Evolutionary conservation across 2,113 vertebrate genomes (phyloP), one percentile per base, ranked within the genome.

Genomic region (Sterrhoptilus dennistouni): DNA sequence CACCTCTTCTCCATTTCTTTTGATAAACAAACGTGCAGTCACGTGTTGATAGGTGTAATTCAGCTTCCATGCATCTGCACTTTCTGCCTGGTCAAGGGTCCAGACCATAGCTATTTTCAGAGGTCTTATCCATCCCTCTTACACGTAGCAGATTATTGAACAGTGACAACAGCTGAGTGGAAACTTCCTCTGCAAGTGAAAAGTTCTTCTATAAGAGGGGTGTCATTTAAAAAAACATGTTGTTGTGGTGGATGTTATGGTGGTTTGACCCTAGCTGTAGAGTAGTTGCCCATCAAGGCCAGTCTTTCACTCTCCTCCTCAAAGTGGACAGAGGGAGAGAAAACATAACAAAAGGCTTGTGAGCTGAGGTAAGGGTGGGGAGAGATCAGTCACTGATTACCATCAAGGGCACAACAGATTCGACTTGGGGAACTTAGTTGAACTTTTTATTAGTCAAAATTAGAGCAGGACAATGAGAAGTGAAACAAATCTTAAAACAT

Each of bases 391-490:
- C n/a, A 54, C 6, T 0, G 0, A 12, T 54, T 56, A 8, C 14
- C 35, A 35, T 27, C 25, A 42, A 0, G 0, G 50, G 21, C 35
- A 31, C 22, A 25, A 40, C 12, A 63, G 19, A 25, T 20, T 18
- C 49, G 9, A 63, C 49, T 21, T 54, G 29, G 24, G 12, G 20
- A 63, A 63, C 54, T 29, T 7, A 38, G 45, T 0, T 47, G 56
- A 70, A 70, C 2, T 17, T 69, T 38, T 47, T n/a, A 54, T 53
- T 15, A 8, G 8, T 29, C n/a, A 54, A 25, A 70, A 56, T n/a
- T 20, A 63, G 7, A 64, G 7, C 18, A 33, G 6, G 23, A 19
- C 14, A 38, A 6, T 28, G 12, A 60, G 15, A 35, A 52, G 8
- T 40, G 21, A 54, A 54, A 40, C 3, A 47, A 40, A 40, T 40